Conservation (phyloP, 2,888 invertebrate genomes). For the Gryllus longicercus region DNA sequence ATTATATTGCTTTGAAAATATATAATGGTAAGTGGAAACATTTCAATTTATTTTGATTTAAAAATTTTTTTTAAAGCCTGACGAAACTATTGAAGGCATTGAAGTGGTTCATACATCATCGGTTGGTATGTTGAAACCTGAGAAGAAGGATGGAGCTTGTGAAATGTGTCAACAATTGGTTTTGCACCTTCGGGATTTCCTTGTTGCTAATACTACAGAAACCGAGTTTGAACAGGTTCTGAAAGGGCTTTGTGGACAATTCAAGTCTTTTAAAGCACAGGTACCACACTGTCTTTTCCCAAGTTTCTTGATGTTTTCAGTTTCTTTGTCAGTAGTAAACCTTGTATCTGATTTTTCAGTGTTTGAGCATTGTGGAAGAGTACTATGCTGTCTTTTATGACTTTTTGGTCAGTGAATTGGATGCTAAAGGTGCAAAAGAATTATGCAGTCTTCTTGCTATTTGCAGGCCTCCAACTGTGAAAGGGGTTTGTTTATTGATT, state of each 20-base stretch:
- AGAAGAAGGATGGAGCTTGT: conserved; percentile 67
- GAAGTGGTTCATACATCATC: conserved; percentile 30
- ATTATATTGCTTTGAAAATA: conserved; percentile 25
- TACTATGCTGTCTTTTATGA: conserved; percentile 73
- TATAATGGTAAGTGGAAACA: no score
- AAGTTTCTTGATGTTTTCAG: background rate
- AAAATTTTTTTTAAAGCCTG: no score
- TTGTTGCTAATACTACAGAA: conserved; percentile 82
- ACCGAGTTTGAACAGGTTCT: conserved; percentile 70
- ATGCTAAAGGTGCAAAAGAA: conserved; percentile 53
- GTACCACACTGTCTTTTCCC: conserved; percentile 40
- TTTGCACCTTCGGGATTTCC: conserved; percentile 70
- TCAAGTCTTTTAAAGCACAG: conserved; percentile 66
- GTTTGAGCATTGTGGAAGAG: conserved; percentile 70
- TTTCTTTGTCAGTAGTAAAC: conserved; percentile 24
- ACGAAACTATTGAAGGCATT: background rate
- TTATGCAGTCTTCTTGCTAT: conserved; percentile 69
- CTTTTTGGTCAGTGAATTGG: conserved; percentile 63
- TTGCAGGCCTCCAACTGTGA: conserved; percentile 52
- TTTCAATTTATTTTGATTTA: no score
- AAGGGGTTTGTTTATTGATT: conserved; percentile 38
- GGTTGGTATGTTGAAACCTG: conserved; percentile 36
- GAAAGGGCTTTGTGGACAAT: conserved; percentile 71
- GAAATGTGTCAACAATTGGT: conserved; percentile 82
- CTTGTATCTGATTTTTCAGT: conserved; percentile 46